These are phyloP conservation scores for Procambarus virginalis DNA, from an alignment of 1,140 invertebrate genomes.

Conservation along the genomic window DNA sequence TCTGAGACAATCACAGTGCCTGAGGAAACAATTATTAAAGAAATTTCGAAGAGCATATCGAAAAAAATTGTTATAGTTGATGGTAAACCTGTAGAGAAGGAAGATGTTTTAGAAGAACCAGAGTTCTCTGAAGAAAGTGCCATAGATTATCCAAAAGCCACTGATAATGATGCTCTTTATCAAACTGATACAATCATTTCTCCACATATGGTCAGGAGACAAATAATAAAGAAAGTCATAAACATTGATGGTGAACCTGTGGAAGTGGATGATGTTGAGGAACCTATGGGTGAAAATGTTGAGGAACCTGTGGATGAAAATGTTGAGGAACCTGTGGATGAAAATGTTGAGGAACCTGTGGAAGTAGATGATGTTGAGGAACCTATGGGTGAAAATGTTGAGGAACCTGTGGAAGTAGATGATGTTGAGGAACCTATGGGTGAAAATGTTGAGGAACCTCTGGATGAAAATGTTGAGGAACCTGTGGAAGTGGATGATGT, in stretches of 20 bases:
- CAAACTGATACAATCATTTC: neutral
- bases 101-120: too few species aligned
- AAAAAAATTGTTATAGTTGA: constrained; percentile 41
- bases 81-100: neutral
- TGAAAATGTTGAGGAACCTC: constrained; percentile 16
- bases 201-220: constrained; percentile 1
- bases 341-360: constrained; percentile 4
- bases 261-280: constrained; percentile 22
- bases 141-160: too few species aligned
- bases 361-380: constrained; percentile 22
- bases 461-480: constrained; percentile 2
- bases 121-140: too few species aligned
- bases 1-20: neutral
- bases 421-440: constrained; percentile 27
- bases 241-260: constrained; percentile 17
- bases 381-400: neutral
- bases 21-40: constrained; percentile 75
- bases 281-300: neutral
- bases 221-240: constrained; percentile 18
- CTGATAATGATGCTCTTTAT: too few species aligned
- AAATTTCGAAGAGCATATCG: constrained; percentile 80
- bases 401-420: constrained; percentile 27
- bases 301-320: constrained; percentile 20
- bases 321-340: neutral
- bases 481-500: constrained; percentile 35